Percentiles rank a stretch among this genome's conserved stretches.
Evolutionary conservation across 1,140 invertebrate genomes (phyloP).

Genomic region (Drosophila kurseongensis): DNA sequence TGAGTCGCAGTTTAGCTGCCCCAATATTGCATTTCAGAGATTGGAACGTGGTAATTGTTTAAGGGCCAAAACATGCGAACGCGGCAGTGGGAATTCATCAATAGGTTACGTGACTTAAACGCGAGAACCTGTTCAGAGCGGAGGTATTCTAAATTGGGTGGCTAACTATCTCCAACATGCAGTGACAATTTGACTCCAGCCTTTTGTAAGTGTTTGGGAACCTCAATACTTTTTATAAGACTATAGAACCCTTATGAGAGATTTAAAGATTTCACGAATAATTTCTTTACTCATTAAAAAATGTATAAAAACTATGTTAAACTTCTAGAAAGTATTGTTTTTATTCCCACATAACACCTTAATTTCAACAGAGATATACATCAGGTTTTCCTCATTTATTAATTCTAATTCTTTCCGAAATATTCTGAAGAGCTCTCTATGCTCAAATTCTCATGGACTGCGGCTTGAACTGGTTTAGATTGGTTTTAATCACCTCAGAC

Average conservation of each 20-base stretch:
- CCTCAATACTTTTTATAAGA: too few species aligned
- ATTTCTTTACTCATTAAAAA: too few species aligned
- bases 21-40: not conserved
- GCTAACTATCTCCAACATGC: slow-evolving; percentile 5
- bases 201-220: not conserved
- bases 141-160: slow-evolving; percentile 14
- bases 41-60: not conserved
- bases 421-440: slow-evolving; percentile 4
- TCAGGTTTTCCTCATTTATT: not conserved
- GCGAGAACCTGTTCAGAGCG: slow-evolving; percentile 21
- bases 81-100: slow-evolving; percentile 20
- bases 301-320: too few species aligned
- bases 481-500: slow-evolving; percentile 6
- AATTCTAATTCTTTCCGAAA: slow-evolving; percentile 3
- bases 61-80: slow-evolving; percentile 6
- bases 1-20: not conserved
- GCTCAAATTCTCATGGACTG: slow-evolving; percentile 2
- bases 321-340: not conserved
- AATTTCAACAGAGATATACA: too few species aligned
- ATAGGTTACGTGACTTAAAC: slow-evolving; percentile 40
- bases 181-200: not conserved
- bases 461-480: slow-evolving; percentile 26
- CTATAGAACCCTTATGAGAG: too few species aligned
- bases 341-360: too few species aligned
- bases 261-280: too few species aligned